Evolutionary conservation across 1,140 invertebrate species (phyloP), one percentile per base, ranked within the genome.

Genomic region (Drosophila lacteicornis): DNA sequence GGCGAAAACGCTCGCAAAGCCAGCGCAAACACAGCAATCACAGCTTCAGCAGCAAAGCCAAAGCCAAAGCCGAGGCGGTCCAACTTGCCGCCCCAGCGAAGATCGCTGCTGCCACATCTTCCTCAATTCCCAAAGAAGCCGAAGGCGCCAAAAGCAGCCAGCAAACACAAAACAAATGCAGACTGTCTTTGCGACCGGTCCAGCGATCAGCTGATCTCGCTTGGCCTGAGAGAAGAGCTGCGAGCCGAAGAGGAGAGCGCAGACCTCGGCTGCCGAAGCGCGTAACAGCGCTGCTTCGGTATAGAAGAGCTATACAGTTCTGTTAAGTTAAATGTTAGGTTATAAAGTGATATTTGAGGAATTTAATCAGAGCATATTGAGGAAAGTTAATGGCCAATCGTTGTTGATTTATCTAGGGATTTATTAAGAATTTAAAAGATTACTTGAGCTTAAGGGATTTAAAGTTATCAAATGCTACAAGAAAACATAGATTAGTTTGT

Each of bases 161-260:
- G 22, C 50, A 75, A 75, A 80, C 30, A 1, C 57, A 80, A 53
- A 43, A 43, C 42, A 66, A 82, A 82, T 19, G 6, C 58, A 73
- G 50, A 40, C 43, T 73, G 65, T 40, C 81, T 83, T 80, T 84
- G 62, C 73, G 30, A 84, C 82, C 82, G 82, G 82, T 85, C 73
- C 56, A 57, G 59, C 67, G 46, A 83, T 83, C 80, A 83, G 80
- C 80, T 83, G 80, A 71, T 83, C 22, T 25, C 15, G 3, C 22
- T 11, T 13, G 27, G 55, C 25, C 11, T 30, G 36, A 45, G 68
- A 58, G 60, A 65, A 67, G 43, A 43, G 19, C 43, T n/a, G 19
- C 19, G 15, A 56, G 27, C 53, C 59, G 46, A 69, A 78, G 51
- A 19, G 33, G 7, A 79, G 78, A 50, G 65, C 65, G 11, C 11